Evolutionary conservation across 2,113 vertebrate genomes (phyloP), one percentile per base, ranked within the genome.

Genomic region (Cebidichthys violaceus): DNA sequence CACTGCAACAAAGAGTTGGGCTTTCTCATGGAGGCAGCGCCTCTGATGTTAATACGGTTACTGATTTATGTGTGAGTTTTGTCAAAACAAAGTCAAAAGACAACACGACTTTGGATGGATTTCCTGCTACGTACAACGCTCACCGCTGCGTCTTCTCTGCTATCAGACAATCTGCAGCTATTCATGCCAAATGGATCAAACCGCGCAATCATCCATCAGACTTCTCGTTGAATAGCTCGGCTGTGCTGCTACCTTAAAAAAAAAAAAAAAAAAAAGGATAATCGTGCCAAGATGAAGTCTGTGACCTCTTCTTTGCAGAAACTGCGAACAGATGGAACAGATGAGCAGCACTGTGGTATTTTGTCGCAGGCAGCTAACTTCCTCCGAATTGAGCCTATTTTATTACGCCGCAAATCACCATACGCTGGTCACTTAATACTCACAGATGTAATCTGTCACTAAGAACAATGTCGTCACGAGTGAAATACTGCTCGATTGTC

Each of bases 201-300:
- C 66, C 84, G 22, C 82, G 89, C 80, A 82, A 88, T 87, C 81
- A 86, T 66, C 86, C 86, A 69, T 77, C 55, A 61, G 73, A 66
- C 65, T 77, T 72, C 72, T 82, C 71, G 81, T 74, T 75, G 72
- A 89, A 78, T 27, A 65, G 45, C 71, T 80, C 60, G 60, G 82
- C 82, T 47, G 69, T 13, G 74, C 75, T 29, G 67, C 72, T 93
- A 85, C 93, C 92, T 91, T n/a, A n/a, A n/a, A n/a, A n/a, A n/a
- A n/a, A n/a, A n/a, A n/a, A n/a, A n/a, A n/a, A n/a, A n/a, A n/a
- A 93, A 94, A 93, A 94, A 91, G 93, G 92, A 87, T 82, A 90
- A 81, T 70, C 73, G 89, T 74, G 83, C 81, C 82, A 88, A 82
- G 80, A 85, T 39, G 77, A 84, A 83, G 66, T 77, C 68, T 52